Evolutionary conservation across 1,140 invertebrate genomes (phyloP).

Genomic region (Pseudomyrmex gracilis): DNA sequence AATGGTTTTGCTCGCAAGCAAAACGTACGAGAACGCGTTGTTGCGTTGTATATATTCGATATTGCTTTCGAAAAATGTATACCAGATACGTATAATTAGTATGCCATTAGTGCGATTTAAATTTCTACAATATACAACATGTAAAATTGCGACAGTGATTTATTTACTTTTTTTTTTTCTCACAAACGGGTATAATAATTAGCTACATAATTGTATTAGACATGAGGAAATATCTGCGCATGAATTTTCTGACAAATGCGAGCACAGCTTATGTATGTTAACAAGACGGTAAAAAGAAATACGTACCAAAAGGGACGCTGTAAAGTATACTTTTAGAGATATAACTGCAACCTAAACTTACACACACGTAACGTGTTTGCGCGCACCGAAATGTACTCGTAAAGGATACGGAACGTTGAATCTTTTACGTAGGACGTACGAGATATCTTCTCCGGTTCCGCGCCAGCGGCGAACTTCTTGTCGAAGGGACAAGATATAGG

Average conservation of each 20-base stretch:
- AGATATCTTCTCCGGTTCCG: constrained; percentile 48
- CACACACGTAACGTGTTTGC: not conserved
- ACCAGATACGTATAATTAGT: constrained; percentile 27
- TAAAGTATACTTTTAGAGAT: no score
- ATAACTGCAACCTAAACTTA: no score
- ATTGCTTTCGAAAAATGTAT: not conserved
- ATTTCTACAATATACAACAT: not conserved
- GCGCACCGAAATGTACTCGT: constrained; percentile 15
- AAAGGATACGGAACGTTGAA: constrained; percentile 49
- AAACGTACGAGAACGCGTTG: constrained; percentile 3
- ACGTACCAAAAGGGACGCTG: not conserved
- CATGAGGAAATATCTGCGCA: no score
- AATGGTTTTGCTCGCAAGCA: constrained; percentile 36
- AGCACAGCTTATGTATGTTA: not conserved
- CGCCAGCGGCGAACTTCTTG: constrained; percentile 7
- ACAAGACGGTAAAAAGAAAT: not conserved
- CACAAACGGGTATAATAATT: no score
- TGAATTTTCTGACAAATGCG: no score
- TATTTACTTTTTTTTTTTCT: no score
- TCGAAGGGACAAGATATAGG: constrained; percentile 44
- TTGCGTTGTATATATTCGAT: not conserved
- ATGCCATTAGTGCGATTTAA: not conserved
- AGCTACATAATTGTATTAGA: no score
- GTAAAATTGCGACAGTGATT: no score
- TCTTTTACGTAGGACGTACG: constrained; percentile 64